Evolutionary conservation across 2,888 invertebrate genomes (phyloP).

Genomic region (Cheiracanthium punctorium): DNA sequence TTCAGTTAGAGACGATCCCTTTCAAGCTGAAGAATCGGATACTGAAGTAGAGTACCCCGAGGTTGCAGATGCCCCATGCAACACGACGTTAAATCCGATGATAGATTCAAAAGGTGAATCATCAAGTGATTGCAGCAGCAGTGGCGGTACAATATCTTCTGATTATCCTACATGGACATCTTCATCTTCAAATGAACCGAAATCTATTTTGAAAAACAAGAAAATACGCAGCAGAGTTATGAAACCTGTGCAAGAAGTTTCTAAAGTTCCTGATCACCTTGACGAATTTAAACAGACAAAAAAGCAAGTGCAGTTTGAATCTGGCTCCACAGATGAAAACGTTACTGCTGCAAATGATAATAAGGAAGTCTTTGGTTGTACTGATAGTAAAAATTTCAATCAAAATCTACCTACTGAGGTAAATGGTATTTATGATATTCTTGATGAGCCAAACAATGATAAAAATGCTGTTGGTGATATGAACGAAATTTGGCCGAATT

Average conservation of each 20-base stretch:
- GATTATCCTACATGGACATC: slow-evolving; percentile 68
- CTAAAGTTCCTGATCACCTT: slow-evolving; percentile 12
- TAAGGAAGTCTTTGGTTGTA: neutral
- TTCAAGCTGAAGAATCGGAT: slow-evolving; percentile 6
- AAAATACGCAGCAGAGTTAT: slow-evolving; percentile 43
- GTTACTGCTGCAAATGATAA: slow-evolving; percentile 14
- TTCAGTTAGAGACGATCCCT: neutral
- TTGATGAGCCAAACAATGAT: slow-evolving; percentile 20
- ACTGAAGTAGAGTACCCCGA: neutral
- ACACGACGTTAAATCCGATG: slow-evolving; percentile 16
- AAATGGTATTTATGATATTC: slow-evolving; percentile 51
- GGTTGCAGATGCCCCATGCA: neutral
- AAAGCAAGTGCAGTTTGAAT: slow-evolving; percentile 63
- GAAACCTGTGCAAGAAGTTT: slow-evolving; percentile 37
- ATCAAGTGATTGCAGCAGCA: slow-evolving; percentile 64
- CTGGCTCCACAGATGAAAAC: slow-evolving; percentile 21
- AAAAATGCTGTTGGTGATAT: neutral
- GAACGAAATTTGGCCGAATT: neutral
- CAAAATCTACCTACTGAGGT: neutral
- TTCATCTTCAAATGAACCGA: slow-evolving; percentile 63
- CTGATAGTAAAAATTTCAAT: neutral
- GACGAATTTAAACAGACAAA: slow-evolving; percentile 42
- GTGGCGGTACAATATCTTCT: slow-evolving; percentile 55
- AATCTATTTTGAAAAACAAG: slow-evolving; percentile 71
- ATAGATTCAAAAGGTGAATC: slow-evolving; percentile 53